Evolutionary conservation across 1,140 invertebrate species (phyloP).

Genomic region (Diachasmimorpha longicaudata): DNA sequence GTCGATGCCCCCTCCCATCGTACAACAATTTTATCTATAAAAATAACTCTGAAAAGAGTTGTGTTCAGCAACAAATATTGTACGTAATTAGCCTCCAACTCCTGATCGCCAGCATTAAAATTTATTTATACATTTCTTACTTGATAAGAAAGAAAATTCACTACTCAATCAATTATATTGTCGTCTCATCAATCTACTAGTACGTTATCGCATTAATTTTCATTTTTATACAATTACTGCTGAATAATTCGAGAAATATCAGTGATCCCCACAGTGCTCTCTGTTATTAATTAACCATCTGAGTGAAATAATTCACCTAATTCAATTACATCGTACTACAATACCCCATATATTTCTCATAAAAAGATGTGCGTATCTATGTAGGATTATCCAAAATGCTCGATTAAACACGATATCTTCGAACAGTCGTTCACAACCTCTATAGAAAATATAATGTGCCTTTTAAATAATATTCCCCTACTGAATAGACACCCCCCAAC

Average conservation of each 20-base stretch:
- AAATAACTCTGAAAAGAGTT: slow-evolving; percentile 49
- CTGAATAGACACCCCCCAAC: too few relatives aligned
- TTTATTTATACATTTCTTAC: background rate
- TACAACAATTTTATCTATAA: slow-evolving; percentile 44
- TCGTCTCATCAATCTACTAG: slow-evolving; percentile 41
- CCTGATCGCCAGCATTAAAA: slow-evolving; percentile 10
- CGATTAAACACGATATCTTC: background rate
- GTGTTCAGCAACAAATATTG: slow-evolving; percentile 44
- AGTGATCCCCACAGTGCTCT: background rate
- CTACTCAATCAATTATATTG: slow-evolving; percentile 45
- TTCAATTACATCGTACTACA: too few relatives aligned
- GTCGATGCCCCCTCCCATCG: slow-evolving; percentile 18
- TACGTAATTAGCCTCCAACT: slow-evolving; percentile 21
- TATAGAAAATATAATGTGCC: slow-evolving; percentile 6
- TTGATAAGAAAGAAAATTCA: slow-evolving; percentile 37
- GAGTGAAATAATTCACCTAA: background rate
- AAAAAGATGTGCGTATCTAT: slow-evolving; percentile 9
- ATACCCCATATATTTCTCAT: background rate
- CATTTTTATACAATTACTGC: background rate
- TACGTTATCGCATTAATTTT: background rate
- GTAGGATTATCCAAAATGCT: background rate
- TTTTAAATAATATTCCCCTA: background rate
- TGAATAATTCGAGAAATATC: background rate
- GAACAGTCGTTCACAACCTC: background rate
- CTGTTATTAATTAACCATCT: background rate